Conservation (phyloP, 2,888 invertebrate genomes). For the Macrosiphum euphorbiae region DNA sequence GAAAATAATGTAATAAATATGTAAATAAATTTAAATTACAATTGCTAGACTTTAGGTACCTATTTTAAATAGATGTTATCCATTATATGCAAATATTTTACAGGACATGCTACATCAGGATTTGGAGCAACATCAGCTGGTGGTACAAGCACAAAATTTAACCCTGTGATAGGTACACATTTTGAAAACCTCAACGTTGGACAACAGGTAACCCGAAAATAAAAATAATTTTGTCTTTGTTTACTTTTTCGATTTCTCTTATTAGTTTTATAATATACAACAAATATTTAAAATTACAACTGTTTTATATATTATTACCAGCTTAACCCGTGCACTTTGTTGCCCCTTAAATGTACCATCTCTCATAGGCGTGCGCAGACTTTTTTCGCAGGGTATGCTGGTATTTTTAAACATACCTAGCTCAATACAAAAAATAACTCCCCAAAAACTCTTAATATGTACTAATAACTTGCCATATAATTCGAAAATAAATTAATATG, state of each 20-base stretch:
- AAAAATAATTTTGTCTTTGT: not conserved
- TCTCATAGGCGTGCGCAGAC: too few species aligned
- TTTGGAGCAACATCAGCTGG: conserved; percentile 47
- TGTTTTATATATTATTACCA: not conserved
- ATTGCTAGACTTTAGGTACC: not conserved
- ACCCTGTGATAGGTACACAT: conserved; percentile 86
- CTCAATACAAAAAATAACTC: too few species aligned
- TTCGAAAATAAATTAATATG: too few species aligned
- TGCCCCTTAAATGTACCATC: too few species aligned
- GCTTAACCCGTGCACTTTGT: too few species aligned
- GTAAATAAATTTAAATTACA: not conserved
- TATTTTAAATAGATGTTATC: not conserved
- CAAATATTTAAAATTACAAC: not conserved
- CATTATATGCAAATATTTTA: conserved; percentile 38
- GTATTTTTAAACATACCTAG: too few species aligned
- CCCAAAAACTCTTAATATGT: too few species aligned
- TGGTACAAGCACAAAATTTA: conserved; percentile 84
- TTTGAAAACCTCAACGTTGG: conserved; percentile 88
- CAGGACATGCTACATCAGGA: conserved; percentile 74
- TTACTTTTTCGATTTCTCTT: not conserved
- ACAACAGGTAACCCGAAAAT: conserved; percentile 69
- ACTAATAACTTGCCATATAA: too few species aligned
- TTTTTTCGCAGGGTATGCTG: too few species aligned
- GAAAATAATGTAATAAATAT: not conserved
- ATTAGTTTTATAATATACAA: not conserved